Percentiles rank a stretch among this genome's conserved stretches.
phyloP scores from a whole-genome alignment of 2,113 vertebrate species.

The Nannobrachium achirus region DNA sequence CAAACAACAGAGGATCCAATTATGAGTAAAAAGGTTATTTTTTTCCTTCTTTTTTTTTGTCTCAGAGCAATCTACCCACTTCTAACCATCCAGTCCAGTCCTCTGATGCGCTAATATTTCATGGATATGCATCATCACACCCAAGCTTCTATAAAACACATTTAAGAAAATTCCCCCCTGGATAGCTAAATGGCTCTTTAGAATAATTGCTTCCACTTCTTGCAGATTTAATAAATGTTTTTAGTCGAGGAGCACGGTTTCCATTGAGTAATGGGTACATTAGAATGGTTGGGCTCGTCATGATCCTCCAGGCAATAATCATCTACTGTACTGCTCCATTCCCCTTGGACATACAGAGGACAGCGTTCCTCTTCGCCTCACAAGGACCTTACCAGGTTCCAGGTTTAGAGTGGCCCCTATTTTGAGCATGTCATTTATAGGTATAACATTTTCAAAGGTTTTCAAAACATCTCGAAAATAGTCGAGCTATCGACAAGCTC shows the following conservation, averaged over 20 bases:
- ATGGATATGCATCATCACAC: conserved; percentile 62
- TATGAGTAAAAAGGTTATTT: conserved; percentile 30
- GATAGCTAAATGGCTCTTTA: conserved; percentile 61
- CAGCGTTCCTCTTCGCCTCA: neutral
- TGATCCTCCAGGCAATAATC: conserved; percentile 31
- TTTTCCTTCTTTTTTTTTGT: conserved; percentile 19
- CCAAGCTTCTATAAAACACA: conserved; percentile 34
- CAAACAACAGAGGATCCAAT: conserved; percentile 35
- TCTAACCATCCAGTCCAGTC: conserved; percentile 34
- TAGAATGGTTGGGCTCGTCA: conserved; percentile 20
- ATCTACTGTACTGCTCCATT: neutral
- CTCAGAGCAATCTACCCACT: conserved; percentile 25
- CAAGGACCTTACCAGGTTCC: no score
- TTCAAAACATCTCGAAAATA: no score
- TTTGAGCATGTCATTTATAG: no score
- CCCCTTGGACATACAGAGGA: conserved; percentile 22
- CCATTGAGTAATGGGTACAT: conserved; percentile 52
- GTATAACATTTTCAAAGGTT: no score
- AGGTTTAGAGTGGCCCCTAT: no score
- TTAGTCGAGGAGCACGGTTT: conserved; percentile 46
- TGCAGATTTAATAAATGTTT: conserved; percentile 63
- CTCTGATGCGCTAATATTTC: conserved; percentile 52
- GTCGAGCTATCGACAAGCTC: no score
- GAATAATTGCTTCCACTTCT: conserved; percentile 66
- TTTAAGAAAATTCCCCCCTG: conserved; percentile 50